A percentile compares a stretch with the other conserved stretches of the same genome.
phyloP scores from a whole-genome alignment of 2,113 vertebrate species.

The Suncus etruscus region DNA sequence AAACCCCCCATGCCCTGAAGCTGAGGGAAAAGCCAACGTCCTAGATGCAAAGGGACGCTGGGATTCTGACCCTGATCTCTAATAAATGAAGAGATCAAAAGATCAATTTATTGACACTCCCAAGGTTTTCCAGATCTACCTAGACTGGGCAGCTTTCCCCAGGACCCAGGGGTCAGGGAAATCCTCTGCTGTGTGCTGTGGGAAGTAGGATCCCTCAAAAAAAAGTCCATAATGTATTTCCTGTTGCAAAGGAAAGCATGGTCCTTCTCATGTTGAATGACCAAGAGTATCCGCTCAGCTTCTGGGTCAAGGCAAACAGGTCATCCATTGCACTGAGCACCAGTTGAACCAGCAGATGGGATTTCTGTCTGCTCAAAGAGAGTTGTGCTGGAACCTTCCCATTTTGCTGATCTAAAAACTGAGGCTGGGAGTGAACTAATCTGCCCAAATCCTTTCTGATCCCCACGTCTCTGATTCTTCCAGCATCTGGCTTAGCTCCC shows the following conservation, averaged over 20 bases:
- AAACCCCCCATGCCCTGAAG: no score
- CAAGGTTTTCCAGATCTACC: not conserved
- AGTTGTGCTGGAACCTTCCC: not conserved
- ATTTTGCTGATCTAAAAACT: not conserved
- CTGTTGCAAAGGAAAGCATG: not conserved
- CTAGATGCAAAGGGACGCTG: not conserved
- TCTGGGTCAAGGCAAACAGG: no score
- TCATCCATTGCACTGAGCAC: accelerated
- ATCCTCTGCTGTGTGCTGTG: not conserved
- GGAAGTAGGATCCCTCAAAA: not conserved
- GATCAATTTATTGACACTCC: not conserved
- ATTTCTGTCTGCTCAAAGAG: not conserved
- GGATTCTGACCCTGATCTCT: not conserved
- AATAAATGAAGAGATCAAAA: not conserved
- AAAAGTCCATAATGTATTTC: accelerated
- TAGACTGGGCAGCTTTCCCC: not conserved
- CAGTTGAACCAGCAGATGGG: accelerated
- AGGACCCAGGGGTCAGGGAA: not conserved
- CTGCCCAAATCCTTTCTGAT: not conserved
- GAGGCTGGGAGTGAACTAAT: not conserved
- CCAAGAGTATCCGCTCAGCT: not conserved
- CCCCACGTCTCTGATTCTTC: not conserved
- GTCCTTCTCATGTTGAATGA: not conserved
- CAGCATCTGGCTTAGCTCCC: no score
- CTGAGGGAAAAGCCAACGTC: not conserved